phyloP scores from a whole-genome alignment of 2,888 invertebrate species.

The Agrilus mali region DNA sequence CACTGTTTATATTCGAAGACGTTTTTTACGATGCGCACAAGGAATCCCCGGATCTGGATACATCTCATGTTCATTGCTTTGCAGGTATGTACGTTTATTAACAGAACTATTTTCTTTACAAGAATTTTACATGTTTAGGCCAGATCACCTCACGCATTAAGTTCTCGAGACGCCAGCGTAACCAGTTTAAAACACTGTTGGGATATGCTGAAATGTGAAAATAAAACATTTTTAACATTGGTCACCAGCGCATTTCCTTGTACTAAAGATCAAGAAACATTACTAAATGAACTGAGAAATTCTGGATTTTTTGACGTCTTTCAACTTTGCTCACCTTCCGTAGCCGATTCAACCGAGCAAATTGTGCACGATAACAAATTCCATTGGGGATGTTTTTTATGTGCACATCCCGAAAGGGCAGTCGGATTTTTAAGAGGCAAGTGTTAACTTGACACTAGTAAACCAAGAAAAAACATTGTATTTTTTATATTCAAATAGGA shows the following conservation, averaged over 20 bases:
- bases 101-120: neutral
- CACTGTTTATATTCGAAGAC: constrained; percentile 79
- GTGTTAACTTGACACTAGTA: neutral
- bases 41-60: constrained; percentile 82
- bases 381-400: constrained; percentile 86
- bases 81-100: constrained; percentile 37
- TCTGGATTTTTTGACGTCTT: constrained; percentile 90
- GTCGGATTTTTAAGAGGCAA: constrained; percentile 61
- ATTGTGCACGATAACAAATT: constrained; percentile 43
- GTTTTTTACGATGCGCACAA: constrained; percentile 64
- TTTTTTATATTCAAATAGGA: constrained; percentile 22
- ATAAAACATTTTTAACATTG: constrained; percentile 76
- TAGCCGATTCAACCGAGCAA: constrained; percentile 32
- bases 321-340: constrained; percentile 54
- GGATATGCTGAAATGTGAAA: constrained; percentile 87
- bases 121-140: constrained; percentile 34
- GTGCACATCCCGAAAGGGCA: constrained; percentile 84
- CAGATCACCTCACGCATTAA: constrained; percentile 61
- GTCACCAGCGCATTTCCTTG: constrained; percentile 92
- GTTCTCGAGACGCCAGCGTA: constrained; percentile 69
- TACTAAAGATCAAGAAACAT: constrained; percentile 76
- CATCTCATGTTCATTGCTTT: constrained; percentile 92
- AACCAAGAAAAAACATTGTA: neutral
- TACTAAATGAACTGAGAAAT: constrained; percentile 73
- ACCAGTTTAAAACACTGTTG: constrained; percentile 82